Base-by-base conservation (phyloP, 1,140 invertebrate genomes). In the Metopolophium dirhodum region DNA sequence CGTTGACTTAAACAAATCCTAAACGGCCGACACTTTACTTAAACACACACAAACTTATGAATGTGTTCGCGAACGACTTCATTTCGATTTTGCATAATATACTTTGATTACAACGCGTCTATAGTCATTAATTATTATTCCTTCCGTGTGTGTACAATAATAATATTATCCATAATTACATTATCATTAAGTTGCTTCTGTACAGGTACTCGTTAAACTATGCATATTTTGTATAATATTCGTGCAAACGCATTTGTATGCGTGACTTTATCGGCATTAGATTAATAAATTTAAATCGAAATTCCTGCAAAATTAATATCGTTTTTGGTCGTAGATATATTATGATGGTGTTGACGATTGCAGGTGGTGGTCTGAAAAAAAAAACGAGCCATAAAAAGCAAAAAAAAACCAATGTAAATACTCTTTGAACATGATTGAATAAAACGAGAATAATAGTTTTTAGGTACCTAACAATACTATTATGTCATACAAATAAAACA, bases 51-150 rank as follows among this genome's bases (percentile, higher is more conserved):
- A 45, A 45, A 86, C 37, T 86, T 86, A 86, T 45, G 83, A 86
- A 45, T 86, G 23, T 85, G 41, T 47, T 86, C 9, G 23, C 9
- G 41, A 45, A 86, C 26, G 37, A 45, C 83, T 86, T 86, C 83
- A 45, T 86, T 86, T 45, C 23, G 23, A 86, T 45, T 45, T 86
- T 47, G 83, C 82, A 83, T 83, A 86, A 83, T 83, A 83, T 41
- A 37, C 20, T 41, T 35, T 83, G 82, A 83, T 83, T 83, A 83
- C 22, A 37, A 83, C 35, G 37, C 20, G 82, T 41, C 37, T 83
- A 83, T 83, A 83, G n/a, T 83, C n/a, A 83, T 83, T 83, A 83
- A 83, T 83, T 23, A 83, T 41, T 83, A 83, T 83, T 82, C n/a
- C 61, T 68, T 30, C 30, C n/a, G 18, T 18, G n/a, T 30, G 14